These are phyloP conservation scores for Drosophila leonis DNA, from an alignment of 2,888 invertebrate species.

Conservation along the genomic window DNA sequence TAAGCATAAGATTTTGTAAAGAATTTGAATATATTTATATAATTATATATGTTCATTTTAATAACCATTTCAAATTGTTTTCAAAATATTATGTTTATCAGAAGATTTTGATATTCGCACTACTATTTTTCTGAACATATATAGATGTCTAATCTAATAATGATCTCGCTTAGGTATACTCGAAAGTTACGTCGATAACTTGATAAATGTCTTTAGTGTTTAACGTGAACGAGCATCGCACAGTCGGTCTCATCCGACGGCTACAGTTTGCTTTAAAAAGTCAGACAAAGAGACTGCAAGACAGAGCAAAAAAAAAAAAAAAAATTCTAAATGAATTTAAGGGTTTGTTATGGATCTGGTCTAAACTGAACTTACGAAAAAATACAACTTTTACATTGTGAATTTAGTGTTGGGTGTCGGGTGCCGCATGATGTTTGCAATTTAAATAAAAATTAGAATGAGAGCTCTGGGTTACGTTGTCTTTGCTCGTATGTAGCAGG, in stretches of 20 bases:
- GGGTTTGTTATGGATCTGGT: neutral
- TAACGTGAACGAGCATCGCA: neutral
- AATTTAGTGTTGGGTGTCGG: conserved; percentile 2
- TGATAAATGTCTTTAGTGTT: neutral
- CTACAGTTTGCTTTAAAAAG: too few relatives aligned
- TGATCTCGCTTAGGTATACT: neutral
- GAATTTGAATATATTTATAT: too few relatives aligned
- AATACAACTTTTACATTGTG: conserved; percentile 53
- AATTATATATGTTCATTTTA: too few relatives aligned
- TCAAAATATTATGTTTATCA: too few relatives aligned
- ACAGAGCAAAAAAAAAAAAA: neutral
- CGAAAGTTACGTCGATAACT: neutral
- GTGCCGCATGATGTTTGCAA: conserved; percentile 20
- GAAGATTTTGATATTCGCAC: too few relatives aligned
- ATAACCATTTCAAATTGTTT: too few relatives aligned
- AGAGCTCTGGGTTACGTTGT: conserved; percentile 45
- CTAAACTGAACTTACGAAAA: conserved; percentile 61
- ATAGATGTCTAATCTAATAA: neutral
- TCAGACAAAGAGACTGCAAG: neutral
- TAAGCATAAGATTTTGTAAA: too few relatives aligned
- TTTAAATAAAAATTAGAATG: conserved; percentile 53
- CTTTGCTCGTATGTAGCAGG: neutral
- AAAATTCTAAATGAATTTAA: neutral
- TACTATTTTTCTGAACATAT: too few relatives aligned
- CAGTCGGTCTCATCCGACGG: neutral